Evolutionary conservation across 2,113 vertebrate genomes (phyloP), one percentile per base, ranked within the genome.

Genomic region (Trematomus loennbergii): DNA sequence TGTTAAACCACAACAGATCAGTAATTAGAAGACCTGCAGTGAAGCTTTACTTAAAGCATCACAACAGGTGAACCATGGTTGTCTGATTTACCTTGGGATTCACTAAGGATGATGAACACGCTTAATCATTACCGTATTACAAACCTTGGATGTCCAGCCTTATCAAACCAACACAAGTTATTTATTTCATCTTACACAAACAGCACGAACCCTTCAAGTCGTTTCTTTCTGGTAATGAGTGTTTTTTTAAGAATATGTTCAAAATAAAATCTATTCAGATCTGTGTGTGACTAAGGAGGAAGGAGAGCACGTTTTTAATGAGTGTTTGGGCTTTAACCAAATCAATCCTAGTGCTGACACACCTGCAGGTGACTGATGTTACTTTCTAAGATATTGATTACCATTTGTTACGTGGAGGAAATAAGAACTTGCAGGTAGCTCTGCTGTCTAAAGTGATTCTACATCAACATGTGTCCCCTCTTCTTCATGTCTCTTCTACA

Each of bases 1-100:
- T 85, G 74, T 89, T 82, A 74, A 89, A 87, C 91, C 87, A 79
- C 72, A 88, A 80, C 61, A 64, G 77, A 82, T 71, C 86, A 85
- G 85, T 86, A 85, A 82, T 87, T 88, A 71, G 16, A 57, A 67
- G 75, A 29, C 9, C 58, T 69, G 64, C 85, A 73, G 50, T 67
- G 76, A 88, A 76, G 82, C 68, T 20, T 78, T 45, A 36, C 61
- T 72, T 8, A 16, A 82, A 73, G 75, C 52, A 78, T 78, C 71
- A 73, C 45, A 64, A 46, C 57, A 36, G 78, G 50, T 58, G 29
- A 73, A 72, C 57, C 55, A 40, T 48, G 25, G 3, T 75, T 13
- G 1, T 70, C 50, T 65, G 57, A 76, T 84, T 85, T 79, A 75
- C 63, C 60, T 58, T 54, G 54, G 77, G 67, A 18, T 49, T 59